Base-by-base conservation (phyloP, 2,797 vertebrate species). In the Kryptopterus vitreolus region DNA sequence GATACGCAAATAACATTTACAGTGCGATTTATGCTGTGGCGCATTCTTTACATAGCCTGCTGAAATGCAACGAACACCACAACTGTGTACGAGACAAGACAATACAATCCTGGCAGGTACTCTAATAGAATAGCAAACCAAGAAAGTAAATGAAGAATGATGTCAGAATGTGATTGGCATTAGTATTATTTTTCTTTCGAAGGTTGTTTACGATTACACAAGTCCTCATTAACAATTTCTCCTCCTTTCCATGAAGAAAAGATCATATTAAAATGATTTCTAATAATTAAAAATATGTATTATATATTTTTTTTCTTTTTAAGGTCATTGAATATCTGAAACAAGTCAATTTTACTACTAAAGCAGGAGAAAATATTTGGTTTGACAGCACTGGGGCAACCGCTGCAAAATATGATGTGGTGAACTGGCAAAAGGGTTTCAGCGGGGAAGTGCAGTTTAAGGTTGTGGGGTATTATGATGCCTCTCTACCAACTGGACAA, bases 1-100 rank as follows among this genome's bases (percentile, higher is more conserved):
- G 91, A 86, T 91, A 90, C 72, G 88, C 90, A 3, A 83, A 71
- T 59, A 93, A 92, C 76, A 92, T 94, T 7, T 94, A 94, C 80
- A 93, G 89, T 86, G 92, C 91, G 22, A 81, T 93, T 10, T 93
- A 93, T 77, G 90, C 93, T 29, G 86, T 92, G 3, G 92, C 92
- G 3, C 83, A 92, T 85, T 89, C 92, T 61, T 78, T 94, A 74
- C 90, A 93, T 77, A 88, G 62, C 31, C 77, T 92, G 59, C 46
- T 93, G 0, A 86, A 86, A 0, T 94, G 93, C 59, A 84, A 85
- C 43, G 24, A 68, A 1, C 66, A 43, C 43, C 74, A 79, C 24
- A 85, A 86, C 0, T 94, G 93, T 87, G 86, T 90, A 35, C 89
- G 83, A n/a, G 65, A 31, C 7, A 31, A 83, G 13, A 83, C 79